These are phyloP conservation scores for Volucella inflata DNA, from an alignment of 2,888 invertebrate genomes.

Conservation along the genomic window DNA sequence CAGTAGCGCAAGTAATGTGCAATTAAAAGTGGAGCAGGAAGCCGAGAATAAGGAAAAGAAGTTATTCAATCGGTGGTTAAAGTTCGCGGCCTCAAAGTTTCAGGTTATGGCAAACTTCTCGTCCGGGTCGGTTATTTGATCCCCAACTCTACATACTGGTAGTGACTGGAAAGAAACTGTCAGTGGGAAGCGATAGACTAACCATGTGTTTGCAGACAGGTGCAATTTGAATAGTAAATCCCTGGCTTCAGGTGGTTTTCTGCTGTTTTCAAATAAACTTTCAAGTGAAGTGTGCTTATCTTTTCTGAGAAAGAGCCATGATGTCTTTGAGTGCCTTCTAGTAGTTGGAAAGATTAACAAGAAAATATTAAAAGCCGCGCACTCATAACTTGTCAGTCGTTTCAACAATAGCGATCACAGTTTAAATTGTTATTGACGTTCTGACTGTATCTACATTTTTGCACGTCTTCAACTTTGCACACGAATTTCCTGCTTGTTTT, in stretches of 20 bases:
- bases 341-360: neutral
- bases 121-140: constrained; percentile 25
- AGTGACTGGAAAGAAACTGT: constrained; percentile 1
- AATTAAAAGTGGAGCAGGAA: constrained; percentile 64
- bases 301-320: constrained; percentile 2
- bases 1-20: constrained; percentile 51
- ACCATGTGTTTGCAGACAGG: constrained; percentile 11
- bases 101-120: constrained; percentile 41
- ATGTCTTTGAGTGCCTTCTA: neutral
- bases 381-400: too few species aligned
- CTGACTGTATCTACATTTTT: too few species aligned
- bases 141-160: constrained; percentile 15
- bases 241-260: constrained; percentile 34
- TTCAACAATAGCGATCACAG: too few species aligned
- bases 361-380: neutral
- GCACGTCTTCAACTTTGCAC: too few species aligned
- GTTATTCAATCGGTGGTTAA: constrained; percentile 26
- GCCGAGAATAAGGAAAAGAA: constrained; percentile 29
- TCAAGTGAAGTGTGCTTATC: neutral
- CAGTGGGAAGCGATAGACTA: constrained; percentile 24
- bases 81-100: constrained; percentile 1
- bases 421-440: too few species aligned
- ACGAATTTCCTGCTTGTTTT: too few species aligned
- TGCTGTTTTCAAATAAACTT: neutral
- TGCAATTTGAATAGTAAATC: constrained; percentile 20